phyloP scores from a whole-genome alignment of 2,797 vertebrate genomes.

The Calcarius lapponicus region DNA sequence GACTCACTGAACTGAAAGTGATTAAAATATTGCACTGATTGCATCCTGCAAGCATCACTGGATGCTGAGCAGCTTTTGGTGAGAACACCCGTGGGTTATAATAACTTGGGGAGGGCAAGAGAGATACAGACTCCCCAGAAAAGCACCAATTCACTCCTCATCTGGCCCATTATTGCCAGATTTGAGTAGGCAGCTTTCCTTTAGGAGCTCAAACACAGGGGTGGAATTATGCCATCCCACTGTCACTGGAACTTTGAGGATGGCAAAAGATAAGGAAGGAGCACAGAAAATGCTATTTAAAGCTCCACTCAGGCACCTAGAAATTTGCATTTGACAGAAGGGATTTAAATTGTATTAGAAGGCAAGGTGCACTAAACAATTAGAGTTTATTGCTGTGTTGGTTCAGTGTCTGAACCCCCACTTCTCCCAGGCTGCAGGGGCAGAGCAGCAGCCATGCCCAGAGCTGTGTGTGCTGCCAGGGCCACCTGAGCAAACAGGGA shows the following conservation, averaged over 20 bases:
- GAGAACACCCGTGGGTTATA: not conserved
- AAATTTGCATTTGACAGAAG: conserved; percentile 71
- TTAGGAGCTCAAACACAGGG: conserved; percentile 1
- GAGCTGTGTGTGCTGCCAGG: not conserved
- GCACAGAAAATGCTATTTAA: conserved; percentile 49
- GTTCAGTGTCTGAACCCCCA: conserved; percentile 60
- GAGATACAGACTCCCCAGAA: not conserved
- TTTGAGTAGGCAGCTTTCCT: conserved; percentile 51
- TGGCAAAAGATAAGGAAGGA: conserved; percentile 51
- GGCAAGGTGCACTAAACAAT: conserved; percentile 72
- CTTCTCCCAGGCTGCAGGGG: conserved; percentile 45
- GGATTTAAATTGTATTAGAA: conserved; percentile 69
- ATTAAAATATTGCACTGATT: conserved; percentile 32
- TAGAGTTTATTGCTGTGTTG: conserved; percentile 60
- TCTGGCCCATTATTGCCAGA: conserved; percentile 39
- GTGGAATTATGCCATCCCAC: conserved; percentile 37
- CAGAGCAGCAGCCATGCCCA: not conserved
- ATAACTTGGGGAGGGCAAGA: not conserved
- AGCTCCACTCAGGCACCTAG: conserved; percentile 44
- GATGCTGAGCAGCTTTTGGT: not conserved
- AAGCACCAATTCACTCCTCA: conserved; percentile 42
- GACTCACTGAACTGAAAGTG: not conserved
- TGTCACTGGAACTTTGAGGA: conserved; percentile 61
- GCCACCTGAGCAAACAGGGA: conserved; percentile 16
- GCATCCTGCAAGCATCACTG: not conserved